These are phyloP conservation scores for Drosophila sulfurigaster DNA, from an alignment of 1,140 invertebrate genomes.

Conservation along the genomic window DNA sequence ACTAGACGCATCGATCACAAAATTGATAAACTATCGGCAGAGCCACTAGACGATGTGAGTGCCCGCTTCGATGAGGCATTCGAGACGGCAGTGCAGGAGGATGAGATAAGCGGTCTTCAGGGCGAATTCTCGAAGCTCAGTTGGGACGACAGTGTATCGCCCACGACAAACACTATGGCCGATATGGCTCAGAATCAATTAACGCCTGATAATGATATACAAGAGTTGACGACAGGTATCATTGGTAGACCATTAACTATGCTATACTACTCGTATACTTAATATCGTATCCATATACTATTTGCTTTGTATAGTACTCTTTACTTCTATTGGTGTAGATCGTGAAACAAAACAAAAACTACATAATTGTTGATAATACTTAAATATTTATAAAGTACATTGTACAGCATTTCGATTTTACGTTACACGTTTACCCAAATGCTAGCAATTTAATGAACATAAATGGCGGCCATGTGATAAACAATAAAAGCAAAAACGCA, in stretches of 20 bases:
- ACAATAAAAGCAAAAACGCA: constrained; percentile 22
- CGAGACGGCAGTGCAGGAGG: constrained; percentile 71
- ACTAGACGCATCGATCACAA: constrained; percentile 86
- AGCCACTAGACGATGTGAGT: constrained; percentile 67
- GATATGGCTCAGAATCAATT: constrained; percentile 81
- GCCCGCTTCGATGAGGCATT: constrained; percentile 75
- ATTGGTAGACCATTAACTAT: constrained; percentile 31
- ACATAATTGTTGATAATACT: constrained; percentile 18
- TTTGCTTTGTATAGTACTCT: constrained; percentile 47
- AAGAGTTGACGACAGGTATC: constrained; percentile 83
- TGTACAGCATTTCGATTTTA: constrained; percentile 38
- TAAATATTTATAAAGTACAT: constrained; percentile 32
- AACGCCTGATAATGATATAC: constrained; percentile 83
- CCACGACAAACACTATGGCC: constrained; percentile 81
- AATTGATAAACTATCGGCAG: constrained; percentile 86
- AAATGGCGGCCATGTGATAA: constrained; percentile 57
- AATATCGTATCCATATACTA: constrained; percentile 20
- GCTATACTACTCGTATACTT: constrained; percentile 13
- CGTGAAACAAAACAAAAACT: constrained; percentile 28
- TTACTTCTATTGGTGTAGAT: constrained; percentile 51
- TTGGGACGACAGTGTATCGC: constrained; percentile 84
- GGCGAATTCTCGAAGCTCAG: constrained; percentile 84
- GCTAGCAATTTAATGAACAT: constrained; percentile 37
- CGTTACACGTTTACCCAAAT: constrained; percentile 38
- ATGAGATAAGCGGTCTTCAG: constrained; percentile 81